Percentiles rank a stretch among this genome's conserved stretches.
phyloP scores from a whole-genome alignment of 2,888 invertebrate genomes.

The Zygogramma bicolorata region DNA sequence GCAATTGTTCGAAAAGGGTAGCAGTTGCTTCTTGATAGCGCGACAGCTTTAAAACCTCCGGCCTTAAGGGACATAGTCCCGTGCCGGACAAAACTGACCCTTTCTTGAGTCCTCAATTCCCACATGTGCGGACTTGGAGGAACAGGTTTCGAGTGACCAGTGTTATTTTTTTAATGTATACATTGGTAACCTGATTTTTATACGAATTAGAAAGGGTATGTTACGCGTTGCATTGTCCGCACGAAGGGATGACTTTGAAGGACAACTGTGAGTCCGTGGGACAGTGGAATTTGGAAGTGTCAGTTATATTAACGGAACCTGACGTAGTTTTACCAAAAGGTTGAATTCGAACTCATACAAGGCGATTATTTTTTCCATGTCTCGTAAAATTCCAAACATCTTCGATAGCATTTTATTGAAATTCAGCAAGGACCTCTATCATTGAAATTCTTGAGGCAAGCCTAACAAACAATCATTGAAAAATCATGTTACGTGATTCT shows the following conservation, averaged over 20 bases:
- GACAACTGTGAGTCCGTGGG: slow-evolving; percentile 21
- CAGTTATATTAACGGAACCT: background rate
- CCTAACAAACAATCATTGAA: too few species aligned
- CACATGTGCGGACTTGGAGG: slow-evolving; percentile 50
- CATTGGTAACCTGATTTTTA: slow-evolving; percentile 46
- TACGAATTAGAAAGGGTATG: slow-evolving; percentile 39
- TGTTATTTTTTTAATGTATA: slow-evolving; percentile 45
- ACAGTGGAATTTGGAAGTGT: slow-evolving; percentile 6
- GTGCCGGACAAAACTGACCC: slow-evolving; percentile 54
- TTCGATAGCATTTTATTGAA: too few species aligned
- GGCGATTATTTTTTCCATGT: background rate
- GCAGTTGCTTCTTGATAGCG: slow-evolving; percentile 49
- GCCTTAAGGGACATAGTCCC: slow-evolving; percentile 43
- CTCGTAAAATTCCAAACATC: too few species aligned
- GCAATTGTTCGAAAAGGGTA: slow-evolving; percentile 57
- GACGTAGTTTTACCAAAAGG: background rate
- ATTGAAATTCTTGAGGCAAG: too few species aligned
- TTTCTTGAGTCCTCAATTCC: slow-evolving; percentile 56
- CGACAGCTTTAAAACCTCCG: slow-evolving; percentile 29
- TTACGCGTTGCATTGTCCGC: slow-evolving; percentile 30
- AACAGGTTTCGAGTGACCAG: slow-evolving; percentile 62
- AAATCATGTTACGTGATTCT: too few species aligned
- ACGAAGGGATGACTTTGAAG: slow-evolving; percentile 33
- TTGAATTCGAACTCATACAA: background rate
- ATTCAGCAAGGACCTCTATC: too few species aligned